Evolutionary conservation across 2,113 vertebrate genomes (phyloP).

Genomic region (Arenaria interpres): DNA sequence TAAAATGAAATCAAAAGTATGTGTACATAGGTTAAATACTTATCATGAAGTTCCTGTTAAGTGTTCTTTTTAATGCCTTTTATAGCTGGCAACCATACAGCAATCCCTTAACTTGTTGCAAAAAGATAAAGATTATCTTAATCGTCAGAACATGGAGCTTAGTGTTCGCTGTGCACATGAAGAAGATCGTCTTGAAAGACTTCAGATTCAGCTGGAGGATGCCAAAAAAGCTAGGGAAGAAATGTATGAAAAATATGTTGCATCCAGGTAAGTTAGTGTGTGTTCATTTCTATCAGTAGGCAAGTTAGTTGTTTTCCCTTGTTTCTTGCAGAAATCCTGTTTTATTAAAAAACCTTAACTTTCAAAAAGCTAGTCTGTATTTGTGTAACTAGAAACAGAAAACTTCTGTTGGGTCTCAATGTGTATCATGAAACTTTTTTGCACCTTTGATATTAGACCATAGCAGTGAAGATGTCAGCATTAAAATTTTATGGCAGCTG

Average conservation of each 20-base stretch:
- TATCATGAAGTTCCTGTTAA: not conserved
- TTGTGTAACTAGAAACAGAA: not conserved
- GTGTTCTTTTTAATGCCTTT: conserved; percentile 7
- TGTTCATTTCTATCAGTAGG: not conserved
- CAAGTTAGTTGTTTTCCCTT: not conserved
- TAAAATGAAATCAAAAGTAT: not conserved
- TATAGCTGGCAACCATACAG: conserved; percentile 83
- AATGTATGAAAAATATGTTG: conserved; percentile 93
- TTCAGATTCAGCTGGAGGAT: conserved; percentile 91
- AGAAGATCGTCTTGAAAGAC: conserved; percentile 90
- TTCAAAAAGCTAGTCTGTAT: not conserved
- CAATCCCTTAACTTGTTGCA: conserved; percentile 90
- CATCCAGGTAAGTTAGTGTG: conserved; percentile 82
- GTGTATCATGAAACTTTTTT: not conserved
- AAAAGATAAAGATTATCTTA: conserved; percentile 97
- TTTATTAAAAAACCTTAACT: not conserved
- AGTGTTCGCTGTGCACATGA: conserved; percentile 91
- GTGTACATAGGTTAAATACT: not conserved
- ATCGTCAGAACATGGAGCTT: conserved; percentile 93
- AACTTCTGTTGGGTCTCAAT: not conserved
- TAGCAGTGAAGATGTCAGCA: not conserved
- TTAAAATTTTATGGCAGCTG: not conserved
- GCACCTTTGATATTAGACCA: not conserved
- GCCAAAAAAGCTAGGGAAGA: conserved; percentile 92
- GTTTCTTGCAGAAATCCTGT: not conserved